Conservation (phyloP, 2,888 invertebrate species). For the Drosophila cracens region DNA sequence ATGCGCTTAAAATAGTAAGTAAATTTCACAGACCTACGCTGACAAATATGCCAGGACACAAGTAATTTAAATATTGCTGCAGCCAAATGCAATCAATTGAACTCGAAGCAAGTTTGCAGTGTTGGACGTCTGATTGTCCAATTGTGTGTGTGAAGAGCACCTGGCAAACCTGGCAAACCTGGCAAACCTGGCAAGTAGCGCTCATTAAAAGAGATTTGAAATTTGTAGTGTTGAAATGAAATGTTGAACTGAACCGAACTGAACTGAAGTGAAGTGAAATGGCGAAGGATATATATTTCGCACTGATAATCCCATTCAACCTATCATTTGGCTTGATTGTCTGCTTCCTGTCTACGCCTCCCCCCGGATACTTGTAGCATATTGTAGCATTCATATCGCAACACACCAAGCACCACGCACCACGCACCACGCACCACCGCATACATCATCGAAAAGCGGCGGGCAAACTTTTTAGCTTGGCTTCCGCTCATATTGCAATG, state of each 20-base stretch:
- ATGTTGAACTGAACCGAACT: neutral
- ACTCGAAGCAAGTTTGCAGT: neutral
- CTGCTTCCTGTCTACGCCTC: slow-evolving; percentile 61
- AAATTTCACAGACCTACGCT: neutral
- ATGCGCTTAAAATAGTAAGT: neutral
- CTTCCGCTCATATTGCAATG: slow-evolving; percentile 56
- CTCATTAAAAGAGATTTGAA: slow-evolving; percentile 31
- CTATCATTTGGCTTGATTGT: slow-evolving; percentile 71
- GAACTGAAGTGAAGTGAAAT: neutral
- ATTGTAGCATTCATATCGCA: slow-evolving; percentile 49
- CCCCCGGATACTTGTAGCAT: slow-evolving; percentile 52
- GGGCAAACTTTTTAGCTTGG: slow-evolving; percentile 51
- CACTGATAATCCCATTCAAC: slow-evolving; percentile 55
- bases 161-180: slow-evolving; percentile 26
- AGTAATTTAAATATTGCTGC: neutral
- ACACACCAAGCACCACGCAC: slow-evolving; percentile 13
- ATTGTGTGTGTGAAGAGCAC: slow-evolving; percentile 17
- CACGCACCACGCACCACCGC: slow-evolving; percentile 19
- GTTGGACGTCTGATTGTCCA: slow-evolving; percentile 13
- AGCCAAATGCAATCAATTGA: neutral
- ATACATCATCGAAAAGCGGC: slow-evolving; percentile 51
- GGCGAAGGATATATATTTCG: slow-evolving; percentile 14
- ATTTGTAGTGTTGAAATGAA: slow-evolving; percentile 1
- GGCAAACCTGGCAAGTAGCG: slow-evolving; percentile 21
- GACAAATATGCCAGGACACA: neutral